phyloP scores from a whole-genome alignment of 2,888 invertebrate genomes.

The Adela reaumurella region DNA sequence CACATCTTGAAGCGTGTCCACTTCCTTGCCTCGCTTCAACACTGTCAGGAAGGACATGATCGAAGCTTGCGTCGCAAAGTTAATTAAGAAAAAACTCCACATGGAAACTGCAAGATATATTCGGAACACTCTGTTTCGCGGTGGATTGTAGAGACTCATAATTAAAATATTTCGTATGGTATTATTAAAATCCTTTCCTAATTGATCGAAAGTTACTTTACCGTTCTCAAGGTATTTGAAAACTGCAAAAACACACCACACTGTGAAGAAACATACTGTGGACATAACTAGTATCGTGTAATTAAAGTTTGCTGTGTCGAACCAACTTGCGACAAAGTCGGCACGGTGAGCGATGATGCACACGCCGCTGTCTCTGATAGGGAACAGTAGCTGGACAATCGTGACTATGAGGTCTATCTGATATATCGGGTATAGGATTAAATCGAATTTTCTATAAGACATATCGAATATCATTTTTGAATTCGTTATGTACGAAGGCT shows the following conservation, averaged over 20 bases:
- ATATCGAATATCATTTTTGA: slow-evolving; percentile 29
- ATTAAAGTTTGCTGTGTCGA: slow-evolving; percentile 23
- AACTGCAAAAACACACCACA: slow-evolving; percentile 32
- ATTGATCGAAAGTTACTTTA: slow-evolving; percentile 24
- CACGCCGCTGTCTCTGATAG: slow-evolving; percentile 35
- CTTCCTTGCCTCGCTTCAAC: slow-evolving; percentile 35
- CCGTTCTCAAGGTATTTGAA: slow-evolving; percentile 24
- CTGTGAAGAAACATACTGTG: slow-evolving; percentile 23
- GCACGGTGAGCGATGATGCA: slow-evolving; percentile 36
- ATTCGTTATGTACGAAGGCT: slow-evolving; percentile 9
- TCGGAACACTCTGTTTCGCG: slow-evolving; percentile 27
- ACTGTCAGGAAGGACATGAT: slow-evolving; percentile 43
- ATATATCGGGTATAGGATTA: slow-evolving; percentile 33
- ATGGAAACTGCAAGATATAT: slow-evolving; percentile 30
- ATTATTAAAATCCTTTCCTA: slow-evolving; percentile 39
- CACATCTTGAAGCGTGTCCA: slow-evolving; percentile 43
- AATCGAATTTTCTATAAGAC: slow-evolving; percentile 29
- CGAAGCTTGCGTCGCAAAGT: slow-evolving; percentile 38
- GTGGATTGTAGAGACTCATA: slow-evolving; percentile 27
- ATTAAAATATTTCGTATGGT: slow-evolving; percentile 28
- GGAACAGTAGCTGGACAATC: slow-evolving; percentile 29
- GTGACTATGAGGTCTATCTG: slow-evolving; percentile 33
- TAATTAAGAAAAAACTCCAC: slow-evolving; percentile 41
- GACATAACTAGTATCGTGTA: slow-evolving; percentile 19
- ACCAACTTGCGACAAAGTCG: slow-evolving; percentile 30